A percentile compares a stretch with the other conserved stretches of the same genome.
Evolutionary conservation across 2,888 invertebrate species (phyloP).

Genomic region (Trichopria drosophilae): DNA sequence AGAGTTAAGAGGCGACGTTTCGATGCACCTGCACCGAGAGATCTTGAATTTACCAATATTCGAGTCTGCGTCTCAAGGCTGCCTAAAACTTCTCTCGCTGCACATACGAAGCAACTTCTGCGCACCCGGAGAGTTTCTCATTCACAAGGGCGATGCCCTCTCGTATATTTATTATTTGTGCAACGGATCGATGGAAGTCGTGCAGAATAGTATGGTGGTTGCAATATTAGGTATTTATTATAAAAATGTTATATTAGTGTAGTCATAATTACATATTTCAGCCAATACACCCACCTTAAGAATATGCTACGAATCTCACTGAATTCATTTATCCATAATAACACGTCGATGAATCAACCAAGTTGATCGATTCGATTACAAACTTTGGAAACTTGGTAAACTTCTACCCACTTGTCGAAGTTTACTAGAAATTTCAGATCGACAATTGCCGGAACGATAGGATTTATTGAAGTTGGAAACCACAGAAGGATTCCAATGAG

Average conservation of each 20-base stretch:
- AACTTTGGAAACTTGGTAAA: too few species aligned
- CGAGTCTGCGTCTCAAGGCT: conserved; percentile 92
- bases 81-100: conserved; percentile 86
- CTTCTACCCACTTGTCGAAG: too few species aligned
- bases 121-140: conserved; percentile 92
- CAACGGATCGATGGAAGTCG: conserved; percentile 96
- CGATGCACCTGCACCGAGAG: conserved; percentile 93
- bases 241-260: not conserved
- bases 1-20: conserved; percentile 91
- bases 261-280: too few species aligned
- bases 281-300: too few species aligned
- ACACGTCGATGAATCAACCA: too few species aligned
- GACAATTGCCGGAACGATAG: too few species aligned
- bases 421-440: too few species aligned
- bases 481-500: too few species aligned
- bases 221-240: conserved; percentile 83
- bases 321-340: too few species aligned
- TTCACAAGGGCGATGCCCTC: conserved; percentile 92
- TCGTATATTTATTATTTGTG: conserved; percentile 93
- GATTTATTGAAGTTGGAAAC: too few species aligned
- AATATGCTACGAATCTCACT: too few species aligned
- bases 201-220: conserved; percentile 94
- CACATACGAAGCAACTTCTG: conserved; percentile 95
- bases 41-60: conserved; percentile 93
- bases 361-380: too few species aligned